Percentiles rank a stretch among this genome's conserved stretches.
Conservation (phyloP, 2,797 vertebrate genomes). For the Cygnus olor region DNA sequence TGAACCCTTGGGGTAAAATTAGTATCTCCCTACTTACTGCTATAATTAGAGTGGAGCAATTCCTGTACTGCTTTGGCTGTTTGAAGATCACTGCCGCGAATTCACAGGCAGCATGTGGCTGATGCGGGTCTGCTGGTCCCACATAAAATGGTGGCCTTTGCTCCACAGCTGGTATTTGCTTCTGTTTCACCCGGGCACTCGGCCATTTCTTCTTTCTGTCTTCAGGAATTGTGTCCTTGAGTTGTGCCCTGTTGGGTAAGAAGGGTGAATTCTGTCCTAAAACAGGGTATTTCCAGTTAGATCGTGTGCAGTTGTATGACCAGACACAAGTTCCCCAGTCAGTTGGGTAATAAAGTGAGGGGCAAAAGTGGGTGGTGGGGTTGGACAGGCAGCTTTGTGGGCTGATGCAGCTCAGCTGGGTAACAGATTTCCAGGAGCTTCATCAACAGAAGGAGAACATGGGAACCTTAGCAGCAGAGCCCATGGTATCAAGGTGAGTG, state of each 20-base stretch:
- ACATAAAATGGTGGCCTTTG: accelerated
- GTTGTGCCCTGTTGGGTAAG: background rate
- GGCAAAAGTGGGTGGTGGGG: background rate
- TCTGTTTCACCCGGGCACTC: accelerated
- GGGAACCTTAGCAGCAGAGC: background rate
- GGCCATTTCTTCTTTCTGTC: background rate
- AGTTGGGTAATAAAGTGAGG: background rate
- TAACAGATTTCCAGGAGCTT: background rate
- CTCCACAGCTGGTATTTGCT: background rate
- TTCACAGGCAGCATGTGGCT: accelerated
- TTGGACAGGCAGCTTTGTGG: background rate
- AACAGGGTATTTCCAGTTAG: conserved; percentile 17
- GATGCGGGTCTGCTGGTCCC: background rate
- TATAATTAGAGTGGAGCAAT: background rate
- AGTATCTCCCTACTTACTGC: background rate
- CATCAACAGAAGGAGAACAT: background rate
- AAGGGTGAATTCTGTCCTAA: background rate
- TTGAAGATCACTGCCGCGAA: background rate
- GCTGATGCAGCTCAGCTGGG: background rate
- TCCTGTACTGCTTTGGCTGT: background rate
- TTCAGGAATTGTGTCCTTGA: background rate
- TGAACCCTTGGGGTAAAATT: background rate
- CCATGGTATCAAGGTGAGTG: background rate
- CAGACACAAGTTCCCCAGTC: background rate
- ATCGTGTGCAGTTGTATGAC: background rate